Percentiles rank a stretch among this genome's conserved stretches.
phyloP scores from a whole-genome alignment of 2,113 vertebrate species.

The Scatophagus argus region DNA sequence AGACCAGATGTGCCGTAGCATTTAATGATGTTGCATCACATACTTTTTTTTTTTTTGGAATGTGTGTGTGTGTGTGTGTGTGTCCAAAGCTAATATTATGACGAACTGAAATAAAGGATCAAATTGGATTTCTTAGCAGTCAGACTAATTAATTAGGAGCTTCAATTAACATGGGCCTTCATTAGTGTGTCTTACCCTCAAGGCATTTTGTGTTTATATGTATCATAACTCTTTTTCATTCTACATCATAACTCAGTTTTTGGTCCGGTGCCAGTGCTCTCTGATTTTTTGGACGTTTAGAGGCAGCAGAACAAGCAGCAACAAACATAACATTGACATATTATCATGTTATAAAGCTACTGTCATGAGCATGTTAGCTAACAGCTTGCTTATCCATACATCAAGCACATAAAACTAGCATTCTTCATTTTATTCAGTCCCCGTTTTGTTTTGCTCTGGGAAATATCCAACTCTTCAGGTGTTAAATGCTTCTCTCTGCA shows the following conservation, averaged over 20 bases:
- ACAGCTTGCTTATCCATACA: background rate
- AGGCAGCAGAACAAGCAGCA: background rate
- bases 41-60: too few relatives aligned
- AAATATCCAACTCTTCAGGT: too few relatives aligned
- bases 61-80: background rate
- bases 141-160: constrained; percentile 52
- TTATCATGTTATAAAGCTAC: background rate
- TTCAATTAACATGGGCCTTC: constrained; percentile 55
- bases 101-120: constrained; percentile 27
- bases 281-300: background rate
- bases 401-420: background rate
- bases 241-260: background rate
- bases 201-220: constrained; percentile 20
- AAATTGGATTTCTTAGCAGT: constrained; percentile 55
- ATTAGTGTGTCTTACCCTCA: constrained; percentile 36
- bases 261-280: too few relatives aligned
- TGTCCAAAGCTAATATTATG: constrained; percentile 35
- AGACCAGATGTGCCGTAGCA: background rate
- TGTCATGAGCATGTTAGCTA: background rate
- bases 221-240: background rate
- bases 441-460: too few relatives aligned
- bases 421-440: too few relatives aligned
- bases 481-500: background rate
- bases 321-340: background rate
- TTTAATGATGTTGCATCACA: background rate